These are phyloP conservation scores for Formicarius rufipectus DNA, from an alignment of 2,113 vertebrate species.

Conservation along the genomic window DNA sequence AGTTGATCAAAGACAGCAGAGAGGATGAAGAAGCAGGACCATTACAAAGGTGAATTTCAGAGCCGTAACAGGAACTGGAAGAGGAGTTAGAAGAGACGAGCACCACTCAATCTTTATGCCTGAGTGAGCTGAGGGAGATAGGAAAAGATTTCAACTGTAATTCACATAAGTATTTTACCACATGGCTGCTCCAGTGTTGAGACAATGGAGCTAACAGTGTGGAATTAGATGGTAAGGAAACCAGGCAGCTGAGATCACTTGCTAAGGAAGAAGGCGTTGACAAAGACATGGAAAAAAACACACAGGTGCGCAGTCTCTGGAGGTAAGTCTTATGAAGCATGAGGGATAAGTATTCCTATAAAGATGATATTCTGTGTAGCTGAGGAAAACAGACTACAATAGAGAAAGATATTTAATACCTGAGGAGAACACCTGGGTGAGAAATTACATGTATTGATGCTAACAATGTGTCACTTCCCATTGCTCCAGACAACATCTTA, in stretches of 20 bases:
- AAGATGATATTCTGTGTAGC: background rate
- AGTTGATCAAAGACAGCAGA: background rate
- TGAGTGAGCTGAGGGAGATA: background rate
- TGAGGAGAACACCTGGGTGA: background rate
- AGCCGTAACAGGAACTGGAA: background rate
- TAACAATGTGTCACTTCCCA: background rate
- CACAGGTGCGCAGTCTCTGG: background rate
- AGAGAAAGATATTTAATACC: background rate
- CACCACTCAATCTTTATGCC: background rate
- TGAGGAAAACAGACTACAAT: background rate
- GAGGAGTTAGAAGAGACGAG: background rate
- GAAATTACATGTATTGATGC: background rate
- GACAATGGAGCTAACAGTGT: background rate
- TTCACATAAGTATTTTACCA: background rate
- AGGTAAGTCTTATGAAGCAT: background rate
- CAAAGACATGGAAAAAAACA: background rate
- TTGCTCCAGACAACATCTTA: accelerated
- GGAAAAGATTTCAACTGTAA: background rate
- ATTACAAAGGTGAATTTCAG: background rate
- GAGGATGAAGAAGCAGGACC: background rate
- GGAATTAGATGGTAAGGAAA: background rate
- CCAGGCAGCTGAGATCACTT: background rate
- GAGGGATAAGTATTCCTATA: background rate
- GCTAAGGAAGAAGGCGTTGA: no score
- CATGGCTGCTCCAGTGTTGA: background rate